These are phyloP conservation scores for Riparia riparia DNA, from an alignment of 2,113 vertebrate species.

Conservation along the genomic window DNA sequence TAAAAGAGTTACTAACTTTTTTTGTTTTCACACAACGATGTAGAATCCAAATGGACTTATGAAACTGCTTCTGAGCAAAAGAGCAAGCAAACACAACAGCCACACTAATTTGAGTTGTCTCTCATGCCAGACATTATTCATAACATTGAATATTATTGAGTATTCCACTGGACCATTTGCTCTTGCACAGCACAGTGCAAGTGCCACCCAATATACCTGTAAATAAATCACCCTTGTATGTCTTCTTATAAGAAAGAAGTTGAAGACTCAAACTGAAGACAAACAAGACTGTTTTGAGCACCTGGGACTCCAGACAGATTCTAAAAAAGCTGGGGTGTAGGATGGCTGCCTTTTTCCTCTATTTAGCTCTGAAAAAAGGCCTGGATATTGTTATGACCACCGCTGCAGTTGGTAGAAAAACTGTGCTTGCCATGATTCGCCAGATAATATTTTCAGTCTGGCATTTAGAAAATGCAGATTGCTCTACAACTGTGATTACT, in stretches of 20 bases:
- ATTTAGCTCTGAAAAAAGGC: background rate
- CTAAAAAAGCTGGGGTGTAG: background rate
- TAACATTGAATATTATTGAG: background rate
- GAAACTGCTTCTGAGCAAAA: background rate
- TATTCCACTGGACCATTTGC: background rate
- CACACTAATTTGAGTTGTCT: background rate
- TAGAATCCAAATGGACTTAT: background rate
- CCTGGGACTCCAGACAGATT: background rate
- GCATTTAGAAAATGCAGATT: conserved; percentile 45
- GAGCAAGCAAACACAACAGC: background rate
- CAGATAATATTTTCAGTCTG: conserved; percentile 49
- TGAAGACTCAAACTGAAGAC: background rate
- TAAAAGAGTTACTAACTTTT: background rate
- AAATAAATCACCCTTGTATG: background rate
- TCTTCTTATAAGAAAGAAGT: background rate
- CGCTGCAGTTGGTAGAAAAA: background rate
- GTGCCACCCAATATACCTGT: background rate
- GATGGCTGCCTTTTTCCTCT: background rate
- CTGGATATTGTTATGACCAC: background rate
- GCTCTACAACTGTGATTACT: conserved; percentile 48
- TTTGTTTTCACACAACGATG: background rate
- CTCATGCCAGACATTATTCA: background rate
- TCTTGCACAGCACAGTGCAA: background rate
- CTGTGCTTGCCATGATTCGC: conserved; percentile 4
- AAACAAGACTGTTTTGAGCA: background rate